Conservation (phyloP, 92 coral and sea anemone genomes). For the Porites cylindrica region DNA sequence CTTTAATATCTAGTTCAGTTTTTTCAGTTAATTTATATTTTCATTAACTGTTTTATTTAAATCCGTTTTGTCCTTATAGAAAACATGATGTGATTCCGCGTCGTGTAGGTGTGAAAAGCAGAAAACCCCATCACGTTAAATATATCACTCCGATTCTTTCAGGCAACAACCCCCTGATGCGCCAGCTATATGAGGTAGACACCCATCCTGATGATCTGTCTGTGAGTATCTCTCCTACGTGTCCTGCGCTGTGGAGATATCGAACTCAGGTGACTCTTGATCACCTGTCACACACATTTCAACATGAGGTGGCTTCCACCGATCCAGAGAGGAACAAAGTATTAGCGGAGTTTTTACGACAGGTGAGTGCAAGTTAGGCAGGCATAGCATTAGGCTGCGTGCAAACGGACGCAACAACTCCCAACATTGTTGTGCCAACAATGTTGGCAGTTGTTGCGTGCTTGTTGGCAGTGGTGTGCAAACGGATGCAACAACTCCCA, state of each 20-base stretch:
- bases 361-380: conserved; percentile 35
- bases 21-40: too few relatives aligned
- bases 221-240: conserved; percentile 55
- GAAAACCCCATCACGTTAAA: background rate
- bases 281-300: conserved; percentile 81
- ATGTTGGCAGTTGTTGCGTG: too few relatives aligned
- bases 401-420: too few relatives aligned
- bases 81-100: background rate
- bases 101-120: background rate
- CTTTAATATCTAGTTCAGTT: too few relatives aligned
- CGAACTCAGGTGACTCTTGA: conserved; percentile 84
- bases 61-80: too few relatives aligned
- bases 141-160: background rate
- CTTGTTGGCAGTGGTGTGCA: too few relatives aligned
- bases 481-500: too few relatives aligned
- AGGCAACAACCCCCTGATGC: conserved; percentile 73
- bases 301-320: conserved; percentile 61
- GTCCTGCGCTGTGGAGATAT: conserved; percentile 87
- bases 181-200: conserved; percentile 79
- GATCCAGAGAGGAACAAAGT: conserved; percentile 54
- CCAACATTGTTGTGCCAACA: too few relatives aligned
- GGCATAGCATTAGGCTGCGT: too few relatives aligned
- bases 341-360: conserved; percentile 63
- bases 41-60: too few relatives aligned
- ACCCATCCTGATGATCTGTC: conserved; percentile 37